Conservation (phyloP, 2,888 invertebrate genomes). For the Enoplolaimus lenunculus region DNA sequence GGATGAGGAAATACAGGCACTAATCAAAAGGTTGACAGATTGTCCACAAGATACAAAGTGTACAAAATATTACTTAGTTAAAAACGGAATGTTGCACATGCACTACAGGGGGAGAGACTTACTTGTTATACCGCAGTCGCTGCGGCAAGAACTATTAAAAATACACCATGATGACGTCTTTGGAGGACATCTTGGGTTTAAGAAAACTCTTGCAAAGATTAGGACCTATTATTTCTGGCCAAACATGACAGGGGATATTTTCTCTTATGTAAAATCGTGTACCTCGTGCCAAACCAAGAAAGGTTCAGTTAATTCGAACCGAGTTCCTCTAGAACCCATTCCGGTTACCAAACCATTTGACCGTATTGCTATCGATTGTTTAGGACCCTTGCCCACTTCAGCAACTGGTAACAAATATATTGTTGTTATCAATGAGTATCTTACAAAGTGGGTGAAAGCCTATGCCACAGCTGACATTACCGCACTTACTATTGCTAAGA, state of each 20-base stretch:
- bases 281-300: conserved; percentile 25
- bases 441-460: conserved; percentile 27
- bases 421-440: conserved; percentile 24
- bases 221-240: conserved; percentile 25
- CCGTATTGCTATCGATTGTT: conserved; percentile 26
- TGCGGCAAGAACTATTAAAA: not conserved
- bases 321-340: conserved; percentile 21
- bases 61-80: no score
- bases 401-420: conserved; percentile 27
- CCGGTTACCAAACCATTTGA: conserved; percentile 26
- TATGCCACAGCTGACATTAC: conserved; percentile 32
- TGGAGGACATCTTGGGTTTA: conserved; percentile 26
- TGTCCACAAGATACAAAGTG: no score
- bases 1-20: no score
- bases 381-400: conserved; percentile 27
- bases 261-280: conserved; percentile 21
- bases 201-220: conserved; percentile 23
- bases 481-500: conserved; percentile 31
- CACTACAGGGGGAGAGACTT: no score
- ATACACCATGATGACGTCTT: conserved; percentile 19
- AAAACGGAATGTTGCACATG: no score
- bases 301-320: not conserved
- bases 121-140: not conserved
- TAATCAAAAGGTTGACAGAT: no score
- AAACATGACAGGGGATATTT: conserved; percentile 22